These are phyloP conservation scores for Tyria jacobaeae DNA, from an alignment of 2,888 invertebrate species.

Conservation along the genomic window DNA sequence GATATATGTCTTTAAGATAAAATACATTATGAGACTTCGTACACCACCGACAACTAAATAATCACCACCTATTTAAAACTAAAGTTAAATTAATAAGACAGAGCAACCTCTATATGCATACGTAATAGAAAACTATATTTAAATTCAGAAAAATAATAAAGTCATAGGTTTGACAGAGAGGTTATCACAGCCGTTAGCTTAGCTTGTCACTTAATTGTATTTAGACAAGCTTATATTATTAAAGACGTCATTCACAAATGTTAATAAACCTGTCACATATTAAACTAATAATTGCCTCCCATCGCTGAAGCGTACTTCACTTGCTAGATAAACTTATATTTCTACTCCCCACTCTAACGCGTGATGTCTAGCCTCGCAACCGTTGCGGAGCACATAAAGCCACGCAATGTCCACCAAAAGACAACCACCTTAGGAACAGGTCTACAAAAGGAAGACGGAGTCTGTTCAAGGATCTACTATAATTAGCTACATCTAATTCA, in stretches of 20 bases:
- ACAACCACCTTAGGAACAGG: too few relatives aligned
- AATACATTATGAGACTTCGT: not conserved
- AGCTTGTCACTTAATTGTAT: conserved; percentile 48
- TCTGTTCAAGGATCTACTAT: not conserved
- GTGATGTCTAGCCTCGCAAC: too few relatives aligned
- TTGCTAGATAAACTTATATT: too few relatives aligned
- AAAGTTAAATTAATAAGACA: not conserved
- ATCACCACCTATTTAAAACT: not conserved
- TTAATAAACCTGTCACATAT: not conserved
- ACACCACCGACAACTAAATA: not conserved
- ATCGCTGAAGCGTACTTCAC: too few relatives aligned
- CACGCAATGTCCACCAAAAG: too few relatives aligned
- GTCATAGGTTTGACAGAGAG: conserved; percentile 11
- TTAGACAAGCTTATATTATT: conserved; percentile 19
- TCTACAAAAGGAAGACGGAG: too few relatives aligned
- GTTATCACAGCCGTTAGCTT: conserved; percentile 66
- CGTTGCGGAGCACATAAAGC: too few relatives aligned
- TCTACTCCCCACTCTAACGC: too few relatives aligned
- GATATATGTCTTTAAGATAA: too few relatives aligned
- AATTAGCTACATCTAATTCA: not conserved
- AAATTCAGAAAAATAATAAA: conserved; percentile 1
- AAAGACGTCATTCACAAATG: not conserved
- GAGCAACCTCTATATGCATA: not conserved
- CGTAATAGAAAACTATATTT: not conserved
- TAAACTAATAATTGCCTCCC: too few relatives aligned